These are phyloP conservation scores for Lordiphosa andalusiaca DNA, from an alignment of 2,888 invertebrate species.

Conservation along the genomic window DNA sequence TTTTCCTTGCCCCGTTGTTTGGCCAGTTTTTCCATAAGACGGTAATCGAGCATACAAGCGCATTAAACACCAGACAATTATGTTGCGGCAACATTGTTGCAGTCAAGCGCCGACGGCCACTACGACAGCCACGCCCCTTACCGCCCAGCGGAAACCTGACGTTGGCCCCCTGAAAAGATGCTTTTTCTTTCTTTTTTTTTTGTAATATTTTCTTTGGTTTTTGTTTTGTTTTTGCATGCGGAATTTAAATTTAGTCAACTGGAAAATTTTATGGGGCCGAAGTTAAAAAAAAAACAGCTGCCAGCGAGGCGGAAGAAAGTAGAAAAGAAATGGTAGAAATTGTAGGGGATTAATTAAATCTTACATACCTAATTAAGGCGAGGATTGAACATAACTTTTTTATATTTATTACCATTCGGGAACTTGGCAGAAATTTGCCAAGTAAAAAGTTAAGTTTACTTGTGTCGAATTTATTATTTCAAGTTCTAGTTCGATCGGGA, in stretches of 20 bases:
- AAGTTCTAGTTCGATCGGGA: no score
- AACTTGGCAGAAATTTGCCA: no score
- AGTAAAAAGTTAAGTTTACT: no score
- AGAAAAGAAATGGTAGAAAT: not conserved
- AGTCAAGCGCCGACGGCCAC: conserved; percentile 29
- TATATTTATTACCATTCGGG: no score
- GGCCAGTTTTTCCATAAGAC: conserved; percentile 8
- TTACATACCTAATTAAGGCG: no score
- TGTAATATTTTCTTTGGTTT: conserved; percentile 14
- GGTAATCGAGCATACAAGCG: conserved; percentile 50
- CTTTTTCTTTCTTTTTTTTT: conserved; percentile 21
- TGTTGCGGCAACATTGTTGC: conserved; percentile 55
- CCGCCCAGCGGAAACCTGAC: conserved; percentile 2
- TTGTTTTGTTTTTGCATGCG: conserved; percentile 46
- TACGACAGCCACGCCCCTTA: conserved; percentile 29
- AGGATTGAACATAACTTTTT: no score
- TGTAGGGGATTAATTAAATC: not conserved
- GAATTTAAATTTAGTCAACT: conserved; percentile 62
- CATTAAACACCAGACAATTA: conserved; percentile 57
- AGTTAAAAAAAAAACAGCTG: conserved; percentile 13
- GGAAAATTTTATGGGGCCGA: conserved; percentile 43
- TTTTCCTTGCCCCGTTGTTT: conserved; percentile 1
- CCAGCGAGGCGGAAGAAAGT: not conserved
- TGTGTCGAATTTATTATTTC: no score
- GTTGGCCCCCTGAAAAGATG: conserved; percentile 18